These are phyloP conservation scores for Neogobius melanostomus DNA, from an alignment of 2,113 vertebrate species.

Conservation along the genomic window DNA sequence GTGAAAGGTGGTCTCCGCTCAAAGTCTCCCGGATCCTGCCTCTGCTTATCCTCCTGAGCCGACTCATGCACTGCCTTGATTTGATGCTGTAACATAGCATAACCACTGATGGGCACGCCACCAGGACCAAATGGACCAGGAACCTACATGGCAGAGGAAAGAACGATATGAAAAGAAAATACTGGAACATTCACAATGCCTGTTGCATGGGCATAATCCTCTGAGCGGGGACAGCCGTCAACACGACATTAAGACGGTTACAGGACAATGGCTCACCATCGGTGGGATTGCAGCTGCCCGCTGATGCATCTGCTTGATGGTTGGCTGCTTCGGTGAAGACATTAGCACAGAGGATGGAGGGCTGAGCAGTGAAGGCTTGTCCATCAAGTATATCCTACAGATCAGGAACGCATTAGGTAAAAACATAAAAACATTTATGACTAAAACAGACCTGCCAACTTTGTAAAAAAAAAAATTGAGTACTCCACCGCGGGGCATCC, in stretches of 20 bases:
- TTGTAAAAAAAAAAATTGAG: too few species aligned
- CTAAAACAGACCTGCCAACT: too few species aligned
- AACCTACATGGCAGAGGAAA: conserved; percentile 36
- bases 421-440: background rate
- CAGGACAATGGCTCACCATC: conserved; percentile 81
- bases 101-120: conserved; percentile 84
- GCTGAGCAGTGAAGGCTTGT: conserved; percentile 88
- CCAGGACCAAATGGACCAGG: conserved; percentile 83
- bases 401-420: background rate
- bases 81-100: conserved; percentile 90
- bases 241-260: background rate
- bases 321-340: conserved; percentile 85
- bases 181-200: background rate
- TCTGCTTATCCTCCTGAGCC: conserved; percentile 89
- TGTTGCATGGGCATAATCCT: background rate
- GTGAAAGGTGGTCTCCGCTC: conserved; percentile 81
- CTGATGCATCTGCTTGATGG: conserved; percentile 92
- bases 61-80: conserved; percentile 95
- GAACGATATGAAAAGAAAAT: background rate
- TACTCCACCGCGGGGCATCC: too few species aligned
- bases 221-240: background rate
- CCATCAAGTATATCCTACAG: conserved; percentile 84
- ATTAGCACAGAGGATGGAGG: conserved; percentile 85
- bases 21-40: conserved; percentile 87
- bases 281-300: conserved; percentile 92